Percentiles rank a stretch among this genome's conserved stretches.
Conservation (phyloP, 2,888 invertebrate species). For the Euzophera pinguis region DNA sequence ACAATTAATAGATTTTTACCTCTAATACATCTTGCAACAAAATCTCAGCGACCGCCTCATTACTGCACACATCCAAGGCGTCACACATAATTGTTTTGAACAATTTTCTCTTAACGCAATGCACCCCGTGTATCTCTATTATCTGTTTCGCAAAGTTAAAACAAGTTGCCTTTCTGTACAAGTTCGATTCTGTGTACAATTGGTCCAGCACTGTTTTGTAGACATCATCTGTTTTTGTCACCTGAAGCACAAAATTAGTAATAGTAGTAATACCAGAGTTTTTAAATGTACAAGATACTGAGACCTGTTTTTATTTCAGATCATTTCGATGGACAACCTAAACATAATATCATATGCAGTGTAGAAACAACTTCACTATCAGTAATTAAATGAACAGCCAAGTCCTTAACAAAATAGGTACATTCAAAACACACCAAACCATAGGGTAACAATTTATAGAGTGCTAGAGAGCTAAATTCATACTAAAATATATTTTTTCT, state of each 20-base stretch:
- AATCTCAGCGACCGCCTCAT: constrained; percentile 48
- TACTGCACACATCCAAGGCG: constrained; percentile 52
- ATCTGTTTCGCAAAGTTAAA: constrained; percentile 46
- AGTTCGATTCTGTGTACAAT: constrained; percentile 51
- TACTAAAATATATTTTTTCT: too few relatives aligned
- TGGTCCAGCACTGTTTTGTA: constrained; percentile 47
- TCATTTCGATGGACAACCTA: too few relatives aligned
- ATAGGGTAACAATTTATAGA: too few relatives aligned
- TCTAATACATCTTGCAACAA: constrained; percentile 47
- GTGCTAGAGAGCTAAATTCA: too few relatives aligned
- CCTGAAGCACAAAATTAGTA: constrained; percentile 28
- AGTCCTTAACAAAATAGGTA: too few relatives aligned
- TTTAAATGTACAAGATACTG: too few relatives aligned
- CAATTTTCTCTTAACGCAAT: constrained; percentile 49
- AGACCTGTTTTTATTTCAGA: too few relatives aligned
- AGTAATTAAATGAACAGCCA: too few relatives aligned
- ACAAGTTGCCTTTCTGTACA: constrained; percentile 51
- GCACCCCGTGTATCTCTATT: constrained; percentile 46
- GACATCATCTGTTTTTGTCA: constrained; percentile 45
- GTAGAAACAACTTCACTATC: too few relatives aligned
- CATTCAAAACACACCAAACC: too few relatives aligned
- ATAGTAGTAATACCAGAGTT: too few relatives aligned
- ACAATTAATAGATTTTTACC: constrained; percentile 33
- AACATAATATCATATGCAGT: too few relatives aligned
- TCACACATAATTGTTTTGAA: constrained; percentile 52